Conservation (phyloP, 37 sponge, comb jelly and placozoan species). For the Ephydatia muelleri region DNA sequence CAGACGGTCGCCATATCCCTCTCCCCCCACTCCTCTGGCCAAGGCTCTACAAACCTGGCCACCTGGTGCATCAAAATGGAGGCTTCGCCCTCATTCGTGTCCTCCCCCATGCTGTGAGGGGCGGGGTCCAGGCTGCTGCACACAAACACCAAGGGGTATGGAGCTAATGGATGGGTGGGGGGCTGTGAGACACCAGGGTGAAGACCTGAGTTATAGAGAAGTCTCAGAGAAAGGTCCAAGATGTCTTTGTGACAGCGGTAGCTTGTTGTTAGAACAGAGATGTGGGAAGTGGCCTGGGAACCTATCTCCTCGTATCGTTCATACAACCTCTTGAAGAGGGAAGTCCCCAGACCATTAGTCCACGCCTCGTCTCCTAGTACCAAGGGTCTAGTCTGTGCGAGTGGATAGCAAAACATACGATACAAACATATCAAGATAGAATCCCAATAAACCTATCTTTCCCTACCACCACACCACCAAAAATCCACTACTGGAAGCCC, state of each 20-base stretch:
- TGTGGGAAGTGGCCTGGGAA: neutral
- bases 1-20: neutral
- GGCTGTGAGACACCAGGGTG: neutral
- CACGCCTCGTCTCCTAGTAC: slow-evolving; percentile 69
- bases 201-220: slow-evolving; percentile 54
- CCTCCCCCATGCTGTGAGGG: neutral
- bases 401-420: neutral
- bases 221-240: slow-evolving; percentile 30
- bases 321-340: slow-evolving; percentile 59
- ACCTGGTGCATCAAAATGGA: slow-evolving; percentile 6
- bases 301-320: slow-evolving; percentile 16
- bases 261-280: slow-evolving; percentile 36
- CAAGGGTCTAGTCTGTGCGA: slow-evolving; percentile 44
- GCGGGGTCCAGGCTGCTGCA: slow-evolving; percentile 27
- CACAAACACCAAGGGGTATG: slow-evolving; percentile 57
- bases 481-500: neutral
- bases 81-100: slow-evolving; percentile 15
- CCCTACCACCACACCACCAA: neutral
- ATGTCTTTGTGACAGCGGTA: slow-evolving; percentile 64
- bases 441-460: neutral
- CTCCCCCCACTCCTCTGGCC: slow-evolving; percentile 28
- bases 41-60: neutral
- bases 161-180: slow-evolving; percentile 34
- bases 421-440: neutral
- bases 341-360: slow-evolving; percentile 54